Conservation (phyloP, 2,888 invertebrate genomes). For the Parelbella ahira region DNA sequence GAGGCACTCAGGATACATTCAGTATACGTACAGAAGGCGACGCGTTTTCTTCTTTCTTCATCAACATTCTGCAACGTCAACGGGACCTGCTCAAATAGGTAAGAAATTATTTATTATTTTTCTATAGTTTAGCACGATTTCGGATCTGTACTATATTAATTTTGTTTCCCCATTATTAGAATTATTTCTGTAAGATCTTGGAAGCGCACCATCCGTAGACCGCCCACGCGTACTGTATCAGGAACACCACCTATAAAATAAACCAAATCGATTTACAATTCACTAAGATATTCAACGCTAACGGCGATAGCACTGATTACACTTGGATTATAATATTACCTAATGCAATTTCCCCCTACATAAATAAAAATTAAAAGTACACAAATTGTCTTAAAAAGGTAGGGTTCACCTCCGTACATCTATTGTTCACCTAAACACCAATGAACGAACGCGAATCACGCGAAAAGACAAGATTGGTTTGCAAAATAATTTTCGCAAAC, state of each 20-base stretch:
- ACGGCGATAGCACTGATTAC: conserved; percentile 70
- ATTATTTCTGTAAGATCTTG: neutral
- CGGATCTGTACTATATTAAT: neutral
- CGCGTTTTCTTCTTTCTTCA: conserved; percentile 73
- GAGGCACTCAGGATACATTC: conserved; percentile 99
- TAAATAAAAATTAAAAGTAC: too few relatives aligned
- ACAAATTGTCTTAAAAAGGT: conserved; percentile 43
- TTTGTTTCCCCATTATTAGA: neutral
- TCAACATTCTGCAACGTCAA: neutral
- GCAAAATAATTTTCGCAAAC: conserved; percentile 73
- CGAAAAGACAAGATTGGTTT: conserved; percentile 67
- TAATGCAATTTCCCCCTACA: too few relatives aligned
- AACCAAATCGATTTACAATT: conserved; percentile 77
- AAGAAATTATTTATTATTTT: conserved; percentile 27
- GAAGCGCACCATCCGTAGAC: conserved; percentile 57
- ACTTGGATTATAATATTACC: too few relatives aligned
- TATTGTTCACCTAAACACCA: conserved; percentile 61
- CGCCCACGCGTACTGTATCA: conserved; percentile 42
- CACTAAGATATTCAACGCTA: conserved; percentile 63
- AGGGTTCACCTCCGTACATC: conserved; percentile 40
- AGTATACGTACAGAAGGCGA: conserved; percentile 99
- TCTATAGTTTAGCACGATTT: neutral
- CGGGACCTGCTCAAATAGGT: conserved; percentile 26
- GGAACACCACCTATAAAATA: conserved; percentile 78
- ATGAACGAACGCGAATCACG: conserved; percentile 48